Percentiles rank a stretch among this genome's conserved stretches.
Conservation (phyloP, 2,888 invertebrate species). For the Arenicola marina region DNA sequence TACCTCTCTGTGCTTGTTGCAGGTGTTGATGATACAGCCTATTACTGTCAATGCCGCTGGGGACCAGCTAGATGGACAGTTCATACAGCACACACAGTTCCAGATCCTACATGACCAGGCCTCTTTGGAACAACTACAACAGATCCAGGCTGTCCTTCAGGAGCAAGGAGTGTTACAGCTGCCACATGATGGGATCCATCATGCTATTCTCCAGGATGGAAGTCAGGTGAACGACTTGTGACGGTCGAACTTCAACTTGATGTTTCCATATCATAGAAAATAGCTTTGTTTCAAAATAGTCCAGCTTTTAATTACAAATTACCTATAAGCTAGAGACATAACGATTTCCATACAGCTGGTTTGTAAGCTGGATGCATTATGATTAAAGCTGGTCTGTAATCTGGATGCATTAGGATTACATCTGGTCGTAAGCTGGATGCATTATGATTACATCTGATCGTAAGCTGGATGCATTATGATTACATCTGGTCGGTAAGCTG, state of each 20-base stretch:
- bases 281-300: too few relatives aligned
- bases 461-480: neutral
- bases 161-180: neutral
- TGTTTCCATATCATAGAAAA: too few relatives aligned
- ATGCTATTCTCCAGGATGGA: neutral
- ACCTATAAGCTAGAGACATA: neutral
- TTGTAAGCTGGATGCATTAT: neutral
- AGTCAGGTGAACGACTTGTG: too few relatives aligned
- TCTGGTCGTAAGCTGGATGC: too few relatives aligned
- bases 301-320: too few relatives aligned
- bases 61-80: conserved; percentile 15
- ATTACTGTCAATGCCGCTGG: conserved; percentile 15
- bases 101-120: conserved; percentile 17
- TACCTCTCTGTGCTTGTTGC: neutral
- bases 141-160: conserved; percentile 1
- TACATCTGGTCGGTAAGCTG: neutral
- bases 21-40: conserved; percentile 30
- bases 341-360: neutral
- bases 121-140: conserved; percentile 13
- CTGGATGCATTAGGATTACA: too few relatives aligned
- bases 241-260: too few relatives aligned
- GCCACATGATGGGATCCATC: neutral
- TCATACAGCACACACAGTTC: conserved; percentile 18
- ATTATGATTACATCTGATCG: too few relatives aligned
- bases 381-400: too few relatives aligned